A percentile compares a stretch with the other conserved stretches of the same genome.
phyloP scores from a whole-genome alignment of 2,797 vertebrate species.

The Delichon dasypus region DNA sequence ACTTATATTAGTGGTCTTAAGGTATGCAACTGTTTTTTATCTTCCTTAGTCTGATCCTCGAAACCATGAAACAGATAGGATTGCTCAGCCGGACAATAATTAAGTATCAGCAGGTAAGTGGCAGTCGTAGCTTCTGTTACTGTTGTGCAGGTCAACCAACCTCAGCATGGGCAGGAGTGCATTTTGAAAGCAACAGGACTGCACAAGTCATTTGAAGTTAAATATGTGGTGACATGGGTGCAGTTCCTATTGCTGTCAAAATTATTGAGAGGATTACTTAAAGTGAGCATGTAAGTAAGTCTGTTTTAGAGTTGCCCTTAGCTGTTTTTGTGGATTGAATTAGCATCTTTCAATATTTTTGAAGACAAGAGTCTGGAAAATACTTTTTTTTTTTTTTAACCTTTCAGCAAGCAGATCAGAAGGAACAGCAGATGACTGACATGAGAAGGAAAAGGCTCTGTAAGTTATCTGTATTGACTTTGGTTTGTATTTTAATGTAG shows the following conservation, averaged over 20 bases:
- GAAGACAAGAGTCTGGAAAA: neutral
- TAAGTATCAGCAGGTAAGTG: slow-evolving; percentile 59
- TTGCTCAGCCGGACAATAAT: slow-evolving; percentile 38
- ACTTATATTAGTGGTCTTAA: neutral
- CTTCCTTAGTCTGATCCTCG: slow-evolving; percentile 57
- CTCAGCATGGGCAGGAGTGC: neutral
- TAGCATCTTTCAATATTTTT: neutral
- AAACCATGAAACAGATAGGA: slow-evolving; percentile 38
- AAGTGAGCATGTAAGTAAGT: neutral
- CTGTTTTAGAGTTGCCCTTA: neutral
- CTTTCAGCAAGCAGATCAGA: slow-evolving; percentile 58
- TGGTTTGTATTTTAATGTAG: neutral
- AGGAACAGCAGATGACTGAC: slow-evolving; percentile 64
- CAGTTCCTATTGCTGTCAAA: neutral
- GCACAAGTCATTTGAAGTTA: neutral
- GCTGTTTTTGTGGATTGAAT: neutral
- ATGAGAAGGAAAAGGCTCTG: slow-evolving; percentile 68
- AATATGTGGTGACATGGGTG: neutral
- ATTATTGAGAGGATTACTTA: neutral
- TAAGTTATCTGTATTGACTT: slow-evolving; percentile 31
- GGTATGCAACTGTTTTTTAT: neutral
- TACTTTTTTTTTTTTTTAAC: neutral
- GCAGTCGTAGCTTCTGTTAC: neutral
- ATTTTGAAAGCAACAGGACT: neutral
- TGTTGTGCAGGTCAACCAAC: neutral